Percentiles rank a stretch among this genome's conserved stretches.
These are phyloP conservation scores for Augochlora pura DNA, from an alignment of 1,140 invertebrate genomes.

Conservation along the genomic window DNA sequence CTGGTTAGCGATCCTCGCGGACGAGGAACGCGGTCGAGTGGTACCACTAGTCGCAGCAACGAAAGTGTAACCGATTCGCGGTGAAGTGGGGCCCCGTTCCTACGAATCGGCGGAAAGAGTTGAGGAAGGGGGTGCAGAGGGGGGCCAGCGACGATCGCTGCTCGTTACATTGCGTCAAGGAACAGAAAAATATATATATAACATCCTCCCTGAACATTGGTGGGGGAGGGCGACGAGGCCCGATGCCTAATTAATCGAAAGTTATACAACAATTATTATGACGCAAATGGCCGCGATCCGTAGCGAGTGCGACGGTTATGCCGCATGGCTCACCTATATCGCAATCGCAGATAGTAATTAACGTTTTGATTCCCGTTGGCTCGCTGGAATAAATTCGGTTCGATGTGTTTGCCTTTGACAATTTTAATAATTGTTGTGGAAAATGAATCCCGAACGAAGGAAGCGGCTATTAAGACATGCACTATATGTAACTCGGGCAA, in stretches of 20 bases:
- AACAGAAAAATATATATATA: constrained; percentile 27
- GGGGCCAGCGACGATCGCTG: constrained; percentile 10
- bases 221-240: constrained; percentile 4
- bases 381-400: neutral
- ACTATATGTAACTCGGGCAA: no score
- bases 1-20: constrained; percentile 44
- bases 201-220: neutral
- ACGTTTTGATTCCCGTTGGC: neutral
- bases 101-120: constrained; percentile 28
- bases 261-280: constrained; percentile 63
- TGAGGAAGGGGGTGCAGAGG: neutral
- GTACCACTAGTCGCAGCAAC: constrained; percentile 72
- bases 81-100: constrained; percentile 52
- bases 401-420: neutral
- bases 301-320: constrained; percentile 41
- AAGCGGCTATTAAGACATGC: no score
- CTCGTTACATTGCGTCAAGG: constrained; percentile 16
- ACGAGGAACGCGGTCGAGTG: constrained; percentile 67
- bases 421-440: neutral
- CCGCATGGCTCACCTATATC: constrained; percentile 3
- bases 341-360: constrained; percentile 23
- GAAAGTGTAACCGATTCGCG: constrained; percentile 74
- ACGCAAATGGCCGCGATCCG: constrained; percentile 53
- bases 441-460: no score
- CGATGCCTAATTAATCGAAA: constrained; percentile 62